phyloP scores from a whole-genome alignment of 2,888 invertebrate genomes.

The Agonopterix alstromeriana region DNA sequence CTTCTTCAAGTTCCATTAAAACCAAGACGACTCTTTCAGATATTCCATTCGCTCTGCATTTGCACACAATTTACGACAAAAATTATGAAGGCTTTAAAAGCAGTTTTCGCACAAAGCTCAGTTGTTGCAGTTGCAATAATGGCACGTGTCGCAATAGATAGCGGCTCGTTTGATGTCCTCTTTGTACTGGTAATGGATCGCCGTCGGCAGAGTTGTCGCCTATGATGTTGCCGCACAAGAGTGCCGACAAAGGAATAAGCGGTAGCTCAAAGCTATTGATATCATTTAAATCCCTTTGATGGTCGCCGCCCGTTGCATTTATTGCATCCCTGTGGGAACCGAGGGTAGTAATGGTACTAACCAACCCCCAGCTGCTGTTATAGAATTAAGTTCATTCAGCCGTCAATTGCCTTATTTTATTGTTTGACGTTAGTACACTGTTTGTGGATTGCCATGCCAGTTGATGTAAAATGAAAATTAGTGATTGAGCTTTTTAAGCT shows the following conservation, averaged over 20 bases:
- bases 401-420: slow-evolving; percentile 4
- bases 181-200: slow-evolving; percentile 57
- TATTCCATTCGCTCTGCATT: too few species aligned
- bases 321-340: slow-evolving; percentile 43
- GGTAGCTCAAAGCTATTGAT: slow-evolving; percentile 70
- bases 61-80: too few species aligned
- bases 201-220: slow-evolving; percentile 44
- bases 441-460: too few species aligned
- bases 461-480: too few species aligned
- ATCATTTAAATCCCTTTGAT: slow-evolving; percentile 69
- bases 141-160: slow-evolving; percentile 54
- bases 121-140: slow-evolving; percentile 22
- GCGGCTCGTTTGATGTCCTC: slow-evolving; percentile 60
- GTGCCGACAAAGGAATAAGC: slow-evolving; percentile 60
- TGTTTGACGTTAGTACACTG: background rate
- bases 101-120: slow-evolving; percentile 10
- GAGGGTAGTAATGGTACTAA: slow-evolving; percentile 9
- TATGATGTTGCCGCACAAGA: slow-evolving; percentile 47
- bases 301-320: slow-evolving; percentile 33
- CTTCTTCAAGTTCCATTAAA: too few species aligned
- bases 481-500: too few species aligned
- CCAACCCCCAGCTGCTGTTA: slow-evolving; percentile 12
- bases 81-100: background rate
- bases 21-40: too few species aligned
- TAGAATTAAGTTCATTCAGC: slow-evolving; percentile 9